phyloP scores from a whole-genome alignment of 2,113 vertebrate species.

The Neogobius melanostomus region DNA sequence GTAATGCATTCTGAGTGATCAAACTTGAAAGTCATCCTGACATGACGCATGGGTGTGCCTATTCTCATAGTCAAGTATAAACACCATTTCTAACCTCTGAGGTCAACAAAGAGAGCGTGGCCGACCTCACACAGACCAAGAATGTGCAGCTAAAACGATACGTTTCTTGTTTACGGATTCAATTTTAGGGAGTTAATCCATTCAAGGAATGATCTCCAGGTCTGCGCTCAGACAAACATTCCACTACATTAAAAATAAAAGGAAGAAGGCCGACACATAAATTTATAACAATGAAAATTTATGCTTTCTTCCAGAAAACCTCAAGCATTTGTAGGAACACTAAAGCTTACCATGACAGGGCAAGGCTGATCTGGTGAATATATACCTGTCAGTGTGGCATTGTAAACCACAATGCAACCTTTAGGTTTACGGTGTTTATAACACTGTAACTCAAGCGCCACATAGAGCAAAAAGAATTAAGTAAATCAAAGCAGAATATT shows the following conservation, averaged over 20 bases:
- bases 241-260: slow-evolving; percentile 39
- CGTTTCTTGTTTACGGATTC: slow-evolving; percentile 27
- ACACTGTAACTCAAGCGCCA: too few species aligned
- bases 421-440: background rate
- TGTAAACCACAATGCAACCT: slow-evolving; percentile 12
- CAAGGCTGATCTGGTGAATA: slow-evolving; percentile 39
- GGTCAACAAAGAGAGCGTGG: slow-evolving; percentile 52
- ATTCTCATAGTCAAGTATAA: slow-evolving; percentile 46
- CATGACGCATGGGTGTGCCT: slow-evolving; percentile 47
- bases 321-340: slow-evolving; percentile 59
- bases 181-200: slow-evolving; percentile 35
- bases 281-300: slow-evolving; percentile 57
- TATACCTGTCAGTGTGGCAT: slow-evolving; percentile 45
- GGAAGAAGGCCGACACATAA: slow-evolving; percentile 51
- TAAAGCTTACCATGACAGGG: slow-evolving; percentile 62
- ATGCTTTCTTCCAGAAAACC: slow-evolving; percentile 50
- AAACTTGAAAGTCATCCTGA: slow-evolving; percentile 35
- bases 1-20: slow-evolving; percentile 20
- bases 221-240: slow-evolving; percentile 29
- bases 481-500: slow-evolving; percentile 44
- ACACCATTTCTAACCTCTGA: slow-evolving; percentile 61
- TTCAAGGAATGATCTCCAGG: slow-evolving; percentile 25
- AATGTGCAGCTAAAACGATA: slow-evolving; percentile 29
- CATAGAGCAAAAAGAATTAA: slow-evolving; percentile 32
- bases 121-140: slow-evolving; percentile 51